Evolutionary conservation across 2,113 vertebrate genomes (phyloP).

Genomic region (Triplophysa tibetana): DNA sequence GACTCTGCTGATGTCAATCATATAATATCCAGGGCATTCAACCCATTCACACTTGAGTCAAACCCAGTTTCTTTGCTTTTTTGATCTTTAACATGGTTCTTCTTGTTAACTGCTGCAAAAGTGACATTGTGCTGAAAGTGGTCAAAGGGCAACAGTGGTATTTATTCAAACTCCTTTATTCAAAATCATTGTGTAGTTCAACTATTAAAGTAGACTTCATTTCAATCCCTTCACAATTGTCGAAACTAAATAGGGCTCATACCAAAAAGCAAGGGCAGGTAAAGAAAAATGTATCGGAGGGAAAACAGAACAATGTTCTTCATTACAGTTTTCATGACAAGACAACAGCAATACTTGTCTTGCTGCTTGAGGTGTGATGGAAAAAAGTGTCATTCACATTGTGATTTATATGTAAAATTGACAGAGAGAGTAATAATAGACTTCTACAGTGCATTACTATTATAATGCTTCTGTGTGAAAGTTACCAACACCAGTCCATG

Average conservation of each 20-base stretch:
- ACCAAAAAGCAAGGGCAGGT: background rate
- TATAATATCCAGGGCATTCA: background rate
- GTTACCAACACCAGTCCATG: background rate
- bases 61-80: background rate
- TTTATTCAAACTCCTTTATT: background rate
- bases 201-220: background rate
- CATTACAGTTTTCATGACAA: too few relatives aligned
- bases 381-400: too few relatives aligned
- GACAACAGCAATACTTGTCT: too few relatives aligned
- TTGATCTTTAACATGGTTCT: background rate
- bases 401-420: too few relatives aligned
- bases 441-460: background rate
- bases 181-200: background rate
- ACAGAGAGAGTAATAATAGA: background rate
- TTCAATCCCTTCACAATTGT: background rate
- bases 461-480: too few relatives aligned
- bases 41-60: background rate
- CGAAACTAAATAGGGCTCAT: background rate
- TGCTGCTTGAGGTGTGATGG: too few relatives aligned
- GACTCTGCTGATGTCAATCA: background rate
- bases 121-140: constrained; percentile 1
- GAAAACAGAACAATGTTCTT: background rate
- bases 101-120: background rate
- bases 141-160: background rate
- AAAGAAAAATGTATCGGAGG: background rate